Evolutionary conservation across 2,113 vertebrate species (phyloP), one percentile per base, ranked within the genome.

Genomic region (Damaliscus lunatus): DNA sequence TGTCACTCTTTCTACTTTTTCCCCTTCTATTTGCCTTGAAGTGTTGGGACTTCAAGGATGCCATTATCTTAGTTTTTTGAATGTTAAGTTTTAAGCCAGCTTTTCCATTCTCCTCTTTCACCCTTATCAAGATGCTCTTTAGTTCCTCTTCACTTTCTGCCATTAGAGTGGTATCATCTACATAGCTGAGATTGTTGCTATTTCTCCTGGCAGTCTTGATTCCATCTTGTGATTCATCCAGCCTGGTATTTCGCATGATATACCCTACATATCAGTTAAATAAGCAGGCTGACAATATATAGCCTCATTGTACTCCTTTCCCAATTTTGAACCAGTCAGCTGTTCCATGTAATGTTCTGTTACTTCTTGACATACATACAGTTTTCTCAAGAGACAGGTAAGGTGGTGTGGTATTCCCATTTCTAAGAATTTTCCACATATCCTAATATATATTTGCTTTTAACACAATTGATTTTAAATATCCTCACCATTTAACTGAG

Each of bases 391-490:
- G 36, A 77, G 36, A 77, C 36, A 43, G 36, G 36, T 77, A 77
- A 77, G 6, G 36, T 77, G 36, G 36, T 43, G 11, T 77, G 36
- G 23, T 43, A 77, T 43, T 43, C 23, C 6, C 12, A 77, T 77
- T 1, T 77, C 36, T 40, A 43, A 77, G 71, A 77, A 27, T 77
- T 43, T 77, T 43, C 23, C 36, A 27, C 23, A 77, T 93, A 31
- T 83, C 29, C 2, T 96, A 91, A 67, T 85, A 15, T 95, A 53
- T 90, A 64, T 88, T 86, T 77, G 50, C 4, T 86, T 83, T 89
- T 4, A 86, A 48, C 71, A 84, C 80, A 81, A 84, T 90, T 88
- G 2, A 90, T 96, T 94, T 95, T 57, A 89, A 67, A 62, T 95
- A 27, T 67, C 7, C 6, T 74, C 7, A 78, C 19, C 53, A 36